phyloP scores from a whole-genome alignment of 2,888 invertebrate genomes.

The Scaptomyza flava region DNA sequence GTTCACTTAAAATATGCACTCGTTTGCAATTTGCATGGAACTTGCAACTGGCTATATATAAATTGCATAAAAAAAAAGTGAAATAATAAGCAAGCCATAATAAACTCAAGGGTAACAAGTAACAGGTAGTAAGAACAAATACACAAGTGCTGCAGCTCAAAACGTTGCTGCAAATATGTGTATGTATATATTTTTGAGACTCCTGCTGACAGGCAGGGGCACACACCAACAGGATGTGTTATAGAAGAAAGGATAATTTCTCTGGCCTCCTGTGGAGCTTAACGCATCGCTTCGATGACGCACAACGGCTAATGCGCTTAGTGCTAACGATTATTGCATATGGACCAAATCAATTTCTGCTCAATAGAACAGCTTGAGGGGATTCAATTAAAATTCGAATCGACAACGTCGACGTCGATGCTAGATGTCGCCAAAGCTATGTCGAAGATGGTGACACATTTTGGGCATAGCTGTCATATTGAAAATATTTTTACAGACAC shows the following conservation, averaged over 20 bases:
- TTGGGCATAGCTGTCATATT: constrained; percentile 4
- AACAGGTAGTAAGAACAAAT: not conserved
- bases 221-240: constrained; percentile 1
- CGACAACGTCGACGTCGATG: not conserved
- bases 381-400: constrained; percentile 59
- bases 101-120: constrained; percentile 19
- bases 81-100: constrained; percentile 36
- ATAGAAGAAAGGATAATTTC: not conserved
- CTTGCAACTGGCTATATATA: constrained; percentile 11
- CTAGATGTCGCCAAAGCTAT: constrained; percentile 29
- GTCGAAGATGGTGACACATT: constrained; percentile 17
- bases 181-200: constrained; percentile 5
- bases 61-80: constrained; percentile 23
- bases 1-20: constrained; percentile 6
- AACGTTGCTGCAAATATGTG: constrained; percentile 9
- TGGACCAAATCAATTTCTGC: constrained; percentile 44
- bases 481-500: constrained; percentile 26
- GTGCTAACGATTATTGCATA: constrained; percentile 21
- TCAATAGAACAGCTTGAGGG: constrained; percentile 48
- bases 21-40: constrained; percentile 24
- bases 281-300: constrained; percentile 43
- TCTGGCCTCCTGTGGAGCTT: constrained; percentile 36
- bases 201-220: not conserved
- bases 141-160: constrained; percentile 10
- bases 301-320: constrained; percentile 42